Conservation (phyloP, 2,888 invertebrate genomes). For the Agrochola litura region DNA sequence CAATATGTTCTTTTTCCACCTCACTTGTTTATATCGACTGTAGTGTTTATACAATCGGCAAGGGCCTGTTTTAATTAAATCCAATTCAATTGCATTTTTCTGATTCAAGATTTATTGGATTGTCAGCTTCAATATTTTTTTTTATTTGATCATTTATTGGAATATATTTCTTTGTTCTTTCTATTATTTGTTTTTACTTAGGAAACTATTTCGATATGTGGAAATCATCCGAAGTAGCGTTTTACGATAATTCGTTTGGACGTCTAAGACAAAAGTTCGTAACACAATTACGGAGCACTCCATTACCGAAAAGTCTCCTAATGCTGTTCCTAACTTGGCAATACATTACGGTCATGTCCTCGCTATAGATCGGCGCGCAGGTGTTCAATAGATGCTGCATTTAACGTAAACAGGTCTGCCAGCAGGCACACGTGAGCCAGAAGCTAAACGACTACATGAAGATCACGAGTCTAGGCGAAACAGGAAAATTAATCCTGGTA, state of each 20-base stretch:
- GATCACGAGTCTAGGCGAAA: conserved; percentile 50
- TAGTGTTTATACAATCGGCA: not conserved
- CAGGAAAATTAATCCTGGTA: conserved; percentile 53
- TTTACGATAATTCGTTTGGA: conserved; percentile 66
- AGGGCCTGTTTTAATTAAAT: conserved; percentile 28
- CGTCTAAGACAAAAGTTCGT: conserved; percentile 66
- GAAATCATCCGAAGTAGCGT: conserved; percentile 52
- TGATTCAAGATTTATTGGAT: conserved; percentile 7
- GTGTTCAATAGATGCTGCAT: conserved; percentile 77
- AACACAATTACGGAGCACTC: conserved; percentile 68
- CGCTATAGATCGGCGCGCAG: conserved; percentile 82
- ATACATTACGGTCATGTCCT: conserved; percentile 82
- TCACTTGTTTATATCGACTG: not conserved
- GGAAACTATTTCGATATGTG: conserved; percentile 31
- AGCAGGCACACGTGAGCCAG: conserved; percentile 76
- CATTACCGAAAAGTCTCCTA: conserved; percentile 66
- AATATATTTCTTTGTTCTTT: conserved; percentile 14
- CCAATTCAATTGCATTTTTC: not conserved
- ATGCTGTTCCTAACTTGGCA: conserved; percentile 65
- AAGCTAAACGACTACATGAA: conserved; percentile 72
- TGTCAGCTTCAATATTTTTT: conserved; percentile 9
- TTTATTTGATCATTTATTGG: conserved; percentile 21
- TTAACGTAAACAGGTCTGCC: conserved; percentile 70
- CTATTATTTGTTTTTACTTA: not conserved
- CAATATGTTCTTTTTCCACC: not conserved